phyloP scores from a whole-genome alignment of 64 coral and sea anemone species.

The Porites australiensis region DNA sequence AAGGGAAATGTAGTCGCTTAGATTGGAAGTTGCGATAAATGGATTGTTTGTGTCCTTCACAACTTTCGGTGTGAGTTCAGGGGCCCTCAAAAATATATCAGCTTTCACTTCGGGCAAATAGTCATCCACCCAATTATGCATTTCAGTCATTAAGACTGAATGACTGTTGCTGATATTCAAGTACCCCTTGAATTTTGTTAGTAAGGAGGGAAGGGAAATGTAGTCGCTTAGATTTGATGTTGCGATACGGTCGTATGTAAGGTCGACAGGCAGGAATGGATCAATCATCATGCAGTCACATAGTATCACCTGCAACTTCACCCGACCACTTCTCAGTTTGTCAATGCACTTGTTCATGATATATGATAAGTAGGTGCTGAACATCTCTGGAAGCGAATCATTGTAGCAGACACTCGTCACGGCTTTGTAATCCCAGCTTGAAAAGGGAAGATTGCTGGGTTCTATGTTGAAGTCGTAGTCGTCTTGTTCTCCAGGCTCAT shows the following conservation, averaged over 20 bases:
- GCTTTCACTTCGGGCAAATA: not conserved
- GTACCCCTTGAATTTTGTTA: not conserved
- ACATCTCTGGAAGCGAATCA: slow-evolving; percentile 17
- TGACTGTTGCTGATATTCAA: slow-evolving; percentile 29
- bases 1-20: slow-evolving; percentile 37
- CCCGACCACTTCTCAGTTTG: not conserved
- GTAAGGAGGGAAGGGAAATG: not conserved
- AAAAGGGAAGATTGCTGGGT: not conserved
- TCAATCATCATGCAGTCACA: slow-evolving; percentile 11
- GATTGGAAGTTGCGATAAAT: slow-evolving; percentile 10
- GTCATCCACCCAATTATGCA: not conserved
- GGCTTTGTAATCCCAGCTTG: not conserved
- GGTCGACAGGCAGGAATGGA: not conserved
- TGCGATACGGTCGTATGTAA: slow-evolving; percentile 35
- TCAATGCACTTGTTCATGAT: slow-evolving; percentile 33
- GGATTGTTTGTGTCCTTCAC: slow-evolving; percentile 11
- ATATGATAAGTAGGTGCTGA: not conserved
- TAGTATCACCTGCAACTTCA: slow-evolving; percentile 11
- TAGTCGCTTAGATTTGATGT: slow-evolving; percentile 53
- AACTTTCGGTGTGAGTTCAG: not conserved
- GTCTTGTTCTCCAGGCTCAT: not conserved
- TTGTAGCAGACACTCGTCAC: not conserved
- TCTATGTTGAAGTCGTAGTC: not conserved
- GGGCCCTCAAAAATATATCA: not conserved
- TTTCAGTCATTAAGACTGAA: slow-evolving; percentile 28